Evolutionary conservation across 2,888 invertebrate genomes (phyloP).

Genomic region (Cremastinae sp.): DNA sequence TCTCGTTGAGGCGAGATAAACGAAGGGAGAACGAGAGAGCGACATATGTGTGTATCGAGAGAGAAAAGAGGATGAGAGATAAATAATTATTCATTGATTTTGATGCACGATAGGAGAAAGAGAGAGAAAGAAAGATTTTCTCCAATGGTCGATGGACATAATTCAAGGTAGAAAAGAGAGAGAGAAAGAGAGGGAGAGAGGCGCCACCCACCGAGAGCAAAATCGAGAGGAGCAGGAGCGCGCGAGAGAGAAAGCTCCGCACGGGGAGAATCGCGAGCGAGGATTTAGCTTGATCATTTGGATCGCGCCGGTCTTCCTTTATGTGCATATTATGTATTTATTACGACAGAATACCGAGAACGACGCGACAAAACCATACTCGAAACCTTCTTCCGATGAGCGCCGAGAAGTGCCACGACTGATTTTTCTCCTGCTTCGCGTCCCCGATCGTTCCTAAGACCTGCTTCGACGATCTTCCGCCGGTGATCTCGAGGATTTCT

Average conservation of each 20-base stretch:
- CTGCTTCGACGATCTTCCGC: conserved; percentile 40
- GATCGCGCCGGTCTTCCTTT: conserved; percentile 78
- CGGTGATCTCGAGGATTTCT: conserved; percentile 23
- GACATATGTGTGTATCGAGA: too few species aligned
- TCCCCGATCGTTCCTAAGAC: conserved; percentile 25
- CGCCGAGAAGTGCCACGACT: conserved; percentile 39
- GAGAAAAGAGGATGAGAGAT: conserved; percentile 18
- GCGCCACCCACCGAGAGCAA: conserved; percentile 72
- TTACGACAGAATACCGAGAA: conserved; percentile 78
- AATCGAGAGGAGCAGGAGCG: conserved; percentile 29
- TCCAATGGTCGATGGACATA: conserved; percentile 52
- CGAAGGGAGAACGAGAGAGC: conserved; percentile 10
- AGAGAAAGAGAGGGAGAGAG: conserved; percentile 50
- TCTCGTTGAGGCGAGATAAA: conserved; percentile 25
- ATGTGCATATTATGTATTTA: conserved; percentile 81
- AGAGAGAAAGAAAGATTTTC: conserved; percentile 40
- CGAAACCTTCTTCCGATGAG: conserved; percentile 54
- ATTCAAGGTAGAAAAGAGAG: conserved; percentile 60
- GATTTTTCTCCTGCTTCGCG: conserved; percentile 1
- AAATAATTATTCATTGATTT: conserved; percentile 57
- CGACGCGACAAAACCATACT: conserved; percentile 78
- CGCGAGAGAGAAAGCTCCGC: conserved; percentile 12
- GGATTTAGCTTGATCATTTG: conserved; percentile 77
- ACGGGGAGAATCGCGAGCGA: conserved; percentile 61
- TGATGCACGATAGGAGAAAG: conserved; percentile 52